Conservation (phyloP, 1,140 invertebrate genomes). For the Uloborus diversus region DNA sequence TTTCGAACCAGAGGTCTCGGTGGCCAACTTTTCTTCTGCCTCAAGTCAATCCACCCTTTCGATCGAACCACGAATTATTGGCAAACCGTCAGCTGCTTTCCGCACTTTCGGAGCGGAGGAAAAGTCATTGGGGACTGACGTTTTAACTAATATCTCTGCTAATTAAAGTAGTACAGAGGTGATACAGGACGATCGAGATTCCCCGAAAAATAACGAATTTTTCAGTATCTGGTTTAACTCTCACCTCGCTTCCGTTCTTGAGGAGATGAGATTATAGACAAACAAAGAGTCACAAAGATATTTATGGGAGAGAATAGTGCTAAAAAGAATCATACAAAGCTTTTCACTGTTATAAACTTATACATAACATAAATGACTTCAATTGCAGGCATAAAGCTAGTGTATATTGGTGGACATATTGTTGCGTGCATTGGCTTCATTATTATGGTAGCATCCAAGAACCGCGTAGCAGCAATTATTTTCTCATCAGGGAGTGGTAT, state of each 20-base stretch:
- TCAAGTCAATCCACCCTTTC: no score
- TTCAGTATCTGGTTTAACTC: background rate
- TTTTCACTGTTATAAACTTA: background rate
- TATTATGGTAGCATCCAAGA: slow-evolving; percentile 80
- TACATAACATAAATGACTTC: background rate
- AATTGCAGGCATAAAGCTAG: slow-evolving; percentile 76
- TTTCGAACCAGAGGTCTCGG: no score
- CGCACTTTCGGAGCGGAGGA: no score
- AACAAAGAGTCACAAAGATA: background rate
- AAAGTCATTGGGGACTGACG: no score
- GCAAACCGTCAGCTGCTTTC: no score
- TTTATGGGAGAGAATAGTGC: background rate
- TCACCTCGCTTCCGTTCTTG: background rate
- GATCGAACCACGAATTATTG: no score
- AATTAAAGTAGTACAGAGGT: no score
- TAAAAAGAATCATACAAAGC: background rate
- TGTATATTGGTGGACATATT: slow-evolving; percentile 88
- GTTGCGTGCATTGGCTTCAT: slow-evolving; percentile 90
- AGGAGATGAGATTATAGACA: no score
- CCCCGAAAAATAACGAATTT: no score
- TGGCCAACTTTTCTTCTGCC: no score
- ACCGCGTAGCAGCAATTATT: slow-evolving; percentile 80
- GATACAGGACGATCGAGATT: no score
- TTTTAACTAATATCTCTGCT: no score
- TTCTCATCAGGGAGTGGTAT: slow-evolving; percentile 92